These are phyloP conservation scores for Subacronicta megacephala DNA, from an alignment of 2,888 invertebrate species.

Conservation along the genomic window DNA sequence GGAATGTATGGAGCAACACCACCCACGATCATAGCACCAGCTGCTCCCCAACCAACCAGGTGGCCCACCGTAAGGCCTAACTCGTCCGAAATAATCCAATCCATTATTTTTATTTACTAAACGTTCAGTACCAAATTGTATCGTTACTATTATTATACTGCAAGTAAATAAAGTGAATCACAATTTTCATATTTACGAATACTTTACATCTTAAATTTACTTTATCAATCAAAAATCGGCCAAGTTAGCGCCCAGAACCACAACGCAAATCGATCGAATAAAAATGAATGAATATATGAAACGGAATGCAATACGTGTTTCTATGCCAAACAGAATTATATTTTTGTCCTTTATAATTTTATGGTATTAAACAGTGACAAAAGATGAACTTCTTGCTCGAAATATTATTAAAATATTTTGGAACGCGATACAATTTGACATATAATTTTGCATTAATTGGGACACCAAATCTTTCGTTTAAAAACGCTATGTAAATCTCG, in stretches of 20 bases:
- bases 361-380: constrained; percentile 7
- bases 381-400: too few relatives aligned
- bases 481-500: too few relatives aligned
- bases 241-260: constrained; percentile 34
- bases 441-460: too few relatives aligned
- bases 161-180: constrained; percentile 22
- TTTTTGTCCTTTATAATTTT: neutral
- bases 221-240: constrained; percentile 1
- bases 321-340: too few relatives aligned
- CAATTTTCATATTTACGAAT: constrained; percentile 49
- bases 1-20: constrained; percentile 99
- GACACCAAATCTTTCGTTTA: too few relatives aligned
- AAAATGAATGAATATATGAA: constrained; percentile 4
- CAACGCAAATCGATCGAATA: constrained; percentile 53
- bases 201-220: constrained; percentile 11
- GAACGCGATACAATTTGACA: too few relatives aligned
- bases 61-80: constrained; percentile 93
- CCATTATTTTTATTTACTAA: constrained; percentile 84
- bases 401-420: too few relatives aligned
- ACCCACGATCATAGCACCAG: constrained; percentile 97
- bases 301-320: constrained; percentile 22
- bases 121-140: constrained; percentile 37
- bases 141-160: constrained; percentile 15
- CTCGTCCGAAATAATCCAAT: constrained; percentile 94
- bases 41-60: constrained; percentile 94